Base-by-base conservation (phyloP, 2,888 invertebrate genomes). In the Drosophila nigricruria region DNA sequence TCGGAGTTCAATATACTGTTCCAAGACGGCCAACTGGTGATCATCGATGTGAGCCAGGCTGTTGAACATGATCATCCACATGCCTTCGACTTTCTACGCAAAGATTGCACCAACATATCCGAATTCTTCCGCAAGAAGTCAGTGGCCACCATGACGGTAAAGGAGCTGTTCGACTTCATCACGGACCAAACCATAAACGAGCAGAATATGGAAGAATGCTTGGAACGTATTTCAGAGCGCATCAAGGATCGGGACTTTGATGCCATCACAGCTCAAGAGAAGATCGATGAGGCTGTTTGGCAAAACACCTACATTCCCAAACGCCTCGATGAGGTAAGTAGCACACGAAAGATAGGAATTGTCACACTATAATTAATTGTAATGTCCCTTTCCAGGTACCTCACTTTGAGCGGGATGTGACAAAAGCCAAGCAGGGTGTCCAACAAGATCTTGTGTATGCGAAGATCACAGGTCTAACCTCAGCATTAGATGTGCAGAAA, bases 31-130 rank as follows among this genome's bases (percentile, higher is more conserved):
- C 95, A 96, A 88, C 93, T 97, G n/a, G 96, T 96, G 69, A 95
- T 99, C 23, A 99, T 99, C 88, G 99, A 99, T 93, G 99, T 99
- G 0, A 99, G 99, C 0, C 99, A 99, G 92, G 97, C 99, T 0
- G 99, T 99, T 0, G 99, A 99, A 93, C 98, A 98, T 92, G 98
- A 99, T 92, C 99, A 99, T 94, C 98, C 98, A 0, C 96, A 97
- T 93, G 97, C 99, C 0, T 95, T 98, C 77, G 97, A 98, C 73
- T 99, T 99, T 92, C 94, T 99, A 52, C 94, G 98, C 67, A 98
- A 97, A 91, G 99, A 99, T 93, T 98, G 98, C 91, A 96, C 96
- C 25, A 99, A 99, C 92, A 96, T 99, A 64, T 94, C 95, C 78
- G 97, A 98, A 70, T 99, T 96, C 93, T 99, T 99, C 92, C 95